These are phyloP conservation scores for Parochlus steinenii DNA, from an alignment of 2,888 invertebrate genomes.

Conservation along the genomic window DNA sequence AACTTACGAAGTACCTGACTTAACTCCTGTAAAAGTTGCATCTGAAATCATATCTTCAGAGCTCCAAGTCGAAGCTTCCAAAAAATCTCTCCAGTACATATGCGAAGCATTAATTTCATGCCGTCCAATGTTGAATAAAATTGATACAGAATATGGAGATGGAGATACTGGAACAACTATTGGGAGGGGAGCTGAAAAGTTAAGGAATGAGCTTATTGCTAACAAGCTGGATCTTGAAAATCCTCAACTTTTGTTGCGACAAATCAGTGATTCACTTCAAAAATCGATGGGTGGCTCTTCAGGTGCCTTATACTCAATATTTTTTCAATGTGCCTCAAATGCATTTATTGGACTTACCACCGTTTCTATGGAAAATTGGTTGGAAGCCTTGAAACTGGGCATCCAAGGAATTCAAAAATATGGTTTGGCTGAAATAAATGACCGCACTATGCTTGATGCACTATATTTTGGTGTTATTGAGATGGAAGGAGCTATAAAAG, in stretches of 20 bases:
- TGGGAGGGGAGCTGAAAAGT: constrained; percentile 31
- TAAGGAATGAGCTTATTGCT: constrained; percentile 2
- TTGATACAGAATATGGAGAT: constrained; percentile 56
- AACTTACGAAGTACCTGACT: not conserved
- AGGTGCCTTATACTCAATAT: constrained; percentile 62
- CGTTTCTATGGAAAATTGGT: constrained; percentile 31
- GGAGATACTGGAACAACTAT: constrained; percentile 60
- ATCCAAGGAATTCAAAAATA: constrained; percentile 46
- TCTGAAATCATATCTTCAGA: not conserved
- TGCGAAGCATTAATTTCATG: constrained; percentile 38
- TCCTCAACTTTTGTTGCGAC: constrained; percentile 32
- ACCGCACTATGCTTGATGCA: constrained; percentile 52
- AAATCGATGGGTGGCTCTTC: constrained; percentile 60
- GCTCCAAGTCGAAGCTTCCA: not conserved
- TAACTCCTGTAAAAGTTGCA: not conserved
- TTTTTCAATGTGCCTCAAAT: constrained; percentile 47
- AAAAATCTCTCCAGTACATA: not conserved
- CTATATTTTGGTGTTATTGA: constrained; percentile 16
- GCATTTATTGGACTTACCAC: constrained; percentile 25
- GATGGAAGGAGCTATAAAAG: constrained; percentile 13
- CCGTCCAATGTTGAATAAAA: constrained; percentile 41
- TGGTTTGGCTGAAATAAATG: constrained; percentile 53
- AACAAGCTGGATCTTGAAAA: constrained; percentile 17
- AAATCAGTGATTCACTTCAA: constrained; percentile 45
- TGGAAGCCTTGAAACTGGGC: constrained; percentile 35